A percentile compares a stretch with the other conserved stretches of the same genome.
Conservation (phyloP, 2,113 vertebrate genomes). For the Copsychus sechellarum region DNA sequence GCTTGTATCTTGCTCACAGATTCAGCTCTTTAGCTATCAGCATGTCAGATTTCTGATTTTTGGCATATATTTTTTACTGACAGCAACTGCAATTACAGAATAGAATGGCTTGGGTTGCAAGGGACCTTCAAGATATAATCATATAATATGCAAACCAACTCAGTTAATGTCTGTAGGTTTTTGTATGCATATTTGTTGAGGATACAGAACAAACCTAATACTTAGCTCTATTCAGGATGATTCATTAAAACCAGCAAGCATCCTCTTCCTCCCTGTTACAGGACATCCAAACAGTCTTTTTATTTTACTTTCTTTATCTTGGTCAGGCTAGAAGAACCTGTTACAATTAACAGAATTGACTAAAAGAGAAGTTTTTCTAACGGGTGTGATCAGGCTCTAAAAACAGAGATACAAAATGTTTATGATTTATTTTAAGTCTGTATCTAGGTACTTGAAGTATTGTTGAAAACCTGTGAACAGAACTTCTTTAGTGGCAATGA, state of each 20-base stretch:
- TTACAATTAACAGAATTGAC: not conserved
- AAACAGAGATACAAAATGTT: not conserved
- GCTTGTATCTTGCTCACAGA: not conserved
- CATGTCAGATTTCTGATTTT: not conserved
- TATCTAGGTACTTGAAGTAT: not conserved
- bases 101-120: not conserved
- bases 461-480: not conserved
- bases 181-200: not conserved
- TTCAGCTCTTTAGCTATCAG: not conserved
- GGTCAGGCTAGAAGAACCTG: not conserved
- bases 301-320: not conserved
- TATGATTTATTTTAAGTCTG: not conserved
- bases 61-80: not conserved
- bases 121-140: not conserved
- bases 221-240: not conserved
- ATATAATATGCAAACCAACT: not conserved
- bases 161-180: not conserved
- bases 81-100: not conserved
- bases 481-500: not conserved
- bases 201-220: not conserved
- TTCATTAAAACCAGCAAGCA: not conserved
- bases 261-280: not conserved
- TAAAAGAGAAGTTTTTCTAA: not conserved
- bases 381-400: not conserved
- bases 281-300: not conserved